Evolutionary conservation across 2,113 vertebrate genomes (phyloP), one percentile per base, ranked within the genome.

Genomic region (Pangasianodon hypophthalmus): DNA sequence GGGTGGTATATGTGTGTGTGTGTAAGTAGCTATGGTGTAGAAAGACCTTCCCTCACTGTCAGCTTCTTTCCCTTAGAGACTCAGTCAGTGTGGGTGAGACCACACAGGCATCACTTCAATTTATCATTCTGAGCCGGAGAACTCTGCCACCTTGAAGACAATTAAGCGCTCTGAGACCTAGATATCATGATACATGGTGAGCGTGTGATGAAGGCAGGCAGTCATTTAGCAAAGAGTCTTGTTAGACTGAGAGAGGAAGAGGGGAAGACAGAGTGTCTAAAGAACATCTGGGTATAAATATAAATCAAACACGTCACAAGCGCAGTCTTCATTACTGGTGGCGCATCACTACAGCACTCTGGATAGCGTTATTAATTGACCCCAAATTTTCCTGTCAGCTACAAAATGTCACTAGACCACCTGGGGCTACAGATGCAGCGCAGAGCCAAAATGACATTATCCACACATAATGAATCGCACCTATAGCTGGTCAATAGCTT

Each of bases 341-440:
- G 94, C 90, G 92, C 93, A 94, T 94, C 92, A 92, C 91, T 10
- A 88, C 92, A 92, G 90, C 92, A 87, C 89, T 89, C 90, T 82
- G 56, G 92, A 94, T 92, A 93, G 93, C 93, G 91, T 94, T 94
- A 95, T 95, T 95, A 95, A 96, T 95, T 95, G 94, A 96, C 94
- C 92, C 91, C 91, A 90, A 92, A 92, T 94, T 95, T 95, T 94
- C 94, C 95, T 95, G 95, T 96, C 95, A 95, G 91, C 91, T 92
- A 85, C 91, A 95, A 95, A 96, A 95, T 94, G 94, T 94, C 94
- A 93, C 93, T 95, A 94, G 95, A 96, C 96, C 95, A 95, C 93
- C 79, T 41, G 81, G 88, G 88, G 93, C 91, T 93, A 93, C 91
- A 92, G 94, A 95, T 90, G 91, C 92, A 92, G 93, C 92, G 88